These are phyloP conservation scores for Corticium candelabrum DNA, from an alignment of 37 sponge, comb jelly and placozoan genomes.

Conservation along the genomic window DNA sequence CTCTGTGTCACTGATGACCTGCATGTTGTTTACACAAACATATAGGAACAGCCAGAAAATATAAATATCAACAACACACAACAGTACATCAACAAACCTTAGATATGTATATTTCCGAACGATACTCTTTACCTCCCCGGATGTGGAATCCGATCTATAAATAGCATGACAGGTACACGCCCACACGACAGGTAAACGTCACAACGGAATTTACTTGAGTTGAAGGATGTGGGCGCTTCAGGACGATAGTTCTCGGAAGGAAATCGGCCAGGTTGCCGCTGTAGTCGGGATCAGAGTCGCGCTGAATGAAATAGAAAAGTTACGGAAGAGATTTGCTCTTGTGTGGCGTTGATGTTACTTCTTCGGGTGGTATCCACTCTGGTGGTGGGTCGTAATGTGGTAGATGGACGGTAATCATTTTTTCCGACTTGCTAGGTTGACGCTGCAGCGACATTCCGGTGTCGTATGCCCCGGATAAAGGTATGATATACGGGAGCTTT, in stretches of 20 bases:
- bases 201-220: background rate
- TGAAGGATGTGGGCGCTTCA: background rate
- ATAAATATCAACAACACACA: too few relatives aligned
- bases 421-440: too few relatives aligned
- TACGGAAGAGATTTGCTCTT: too few relatives aligned
- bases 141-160: background rate
- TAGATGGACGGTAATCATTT: background rate
- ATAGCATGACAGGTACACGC: too few relatives aligned
- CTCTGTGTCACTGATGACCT: background rate
- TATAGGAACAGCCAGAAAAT: too few relatives aligned
- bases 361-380: background rate
- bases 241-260: background rate
- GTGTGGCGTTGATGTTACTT: too few relatives aligned
- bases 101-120: background rate
- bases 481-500: too few relatives aligned
- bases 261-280: background rate
- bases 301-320: too few relatives aligned
- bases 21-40: too few relatives aligned
- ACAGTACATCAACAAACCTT: background rate
- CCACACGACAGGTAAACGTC: background rate
- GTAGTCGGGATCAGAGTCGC: background rate
- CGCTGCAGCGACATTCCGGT: too few relatives aligned
- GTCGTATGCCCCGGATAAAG: too few relatives aligned
- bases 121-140: background rate
- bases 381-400: background rate